These are phyloP conservation scores for Holothuria glaberrima DNA, from an alignment of 35 echinoderm and acorn worm genomes.

Conservation along the genomic window DNA sequence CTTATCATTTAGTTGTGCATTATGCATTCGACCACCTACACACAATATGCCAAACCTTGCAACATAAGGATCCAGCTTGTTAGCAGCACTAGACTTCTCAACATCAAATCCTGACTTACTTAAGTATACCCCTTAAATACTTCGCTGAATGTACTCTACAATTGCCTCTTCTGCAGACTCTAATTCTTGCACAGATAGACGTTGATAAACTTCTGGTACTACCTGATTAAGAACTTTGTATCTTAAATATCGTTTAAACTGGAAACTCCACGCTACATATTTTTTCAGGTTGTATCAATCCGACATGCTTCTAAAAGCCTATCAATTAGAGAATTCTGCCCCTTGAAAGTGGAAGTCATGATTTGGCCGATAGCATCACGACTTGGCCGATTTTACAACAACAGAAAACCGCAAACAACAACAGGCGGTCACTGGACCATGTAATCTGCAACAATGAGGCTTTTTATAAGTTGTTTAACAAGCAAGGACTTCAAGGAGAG, in stretches of 20 bases:
- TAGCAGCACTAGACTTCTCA: background rate
- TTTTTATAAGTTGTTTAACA: no score
- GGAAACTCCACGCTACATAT: constrained; percentile 2
- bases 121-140: background rate
- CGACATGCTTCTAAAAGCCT: background rate
- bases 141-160: background rate
- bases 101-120: constrained; percentile 6
- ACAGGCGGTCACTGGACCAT: no score
- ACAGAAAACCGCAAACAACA: no score
- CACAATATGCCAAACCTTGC: constrained; percentile 22
- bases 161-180: constrained; percentile 7
- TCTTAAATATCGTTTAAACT: background rate
- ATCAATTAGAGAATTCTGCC: no score
- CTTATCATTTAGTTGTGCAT: constrained; percentile 7
- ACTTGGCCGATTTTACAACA: no score
- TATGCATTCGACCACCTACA: constrained; percentile 66
- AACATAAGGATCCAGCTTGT: constrained; percentile 40
- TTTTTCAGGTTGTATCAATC: constrained; percentile 32
- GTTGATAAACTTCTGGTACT: background rate
- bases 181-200: constrained; percentile 28
- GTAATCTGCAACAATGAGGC: no score
- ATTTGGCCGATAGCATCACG: no score
- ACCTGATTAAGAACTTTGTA: background rate
- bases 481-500: no score
- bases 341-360: no score